A percentile compares a stretch with the other conserved stretches of the same genome.
phyloP scores from a whole-genome alignment of 2,888 invertebrate species.

The Erebia palarica region DNA sequence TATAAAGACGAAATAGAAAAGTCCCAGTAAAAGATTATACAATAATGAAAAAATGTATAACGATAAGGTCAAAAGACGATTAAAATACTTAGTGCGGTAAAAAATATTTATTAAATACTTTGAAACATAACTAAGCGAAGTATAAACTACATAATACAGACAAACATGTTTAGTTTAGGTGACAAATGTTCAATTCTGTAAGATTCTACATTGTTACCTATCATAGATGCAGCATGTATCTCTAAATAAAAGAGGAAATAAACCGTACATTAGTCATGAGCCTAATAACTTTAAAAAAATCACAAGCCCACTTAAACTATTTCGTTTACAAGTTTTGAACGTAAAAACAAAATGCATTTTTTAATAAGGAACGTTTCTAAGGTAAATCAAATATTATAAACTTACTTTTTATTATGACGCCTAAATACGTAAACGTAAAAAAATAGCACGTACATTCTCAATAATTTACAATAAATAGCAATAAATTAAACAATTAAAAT shows the following conservation, averaged over 20 bases:
- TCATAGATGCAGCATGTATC: neutral
- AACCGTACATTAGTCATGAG: neutral
- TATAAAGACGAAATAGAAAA: neutral
- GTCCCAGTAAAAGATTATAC: neutral
- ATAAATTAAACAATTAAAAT: constrained; percentile 8
- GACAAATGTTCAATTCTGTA: neutral
- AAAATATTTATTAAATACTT: constrained; percentile 9
- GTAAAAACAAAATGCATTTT: constrained; percentile 12
- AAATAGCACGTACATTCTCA: neutral
- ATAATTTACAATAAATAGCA: constrained; percentile 6
- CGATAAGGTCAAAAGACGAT: neutral
- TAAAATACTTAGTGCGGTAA: constrained; percentile 8
- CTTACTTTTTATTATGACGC: neutral
- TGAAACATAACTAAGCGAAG: neutral
- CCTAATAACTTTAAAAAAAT: neutral
- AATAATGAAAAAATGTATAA: neutral
- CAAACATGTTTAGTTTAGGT: neutral
- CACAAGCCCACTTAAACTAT: neutral
- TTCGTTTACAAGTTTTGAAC: neutral
- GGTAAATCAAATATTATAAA: neutral
- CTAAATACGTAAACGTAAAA: neutral
- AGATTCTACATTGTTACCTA: neutral
- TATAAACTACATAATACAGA: neutral
- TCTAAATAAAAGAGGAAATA: neutral
- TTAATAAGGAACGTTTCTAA: neutral